These are phyloP conservation scores for Philopedon plagiatum DNA, from an alignment of 2,888 invertebrate species.

Conservation along the genomic window DNA sequence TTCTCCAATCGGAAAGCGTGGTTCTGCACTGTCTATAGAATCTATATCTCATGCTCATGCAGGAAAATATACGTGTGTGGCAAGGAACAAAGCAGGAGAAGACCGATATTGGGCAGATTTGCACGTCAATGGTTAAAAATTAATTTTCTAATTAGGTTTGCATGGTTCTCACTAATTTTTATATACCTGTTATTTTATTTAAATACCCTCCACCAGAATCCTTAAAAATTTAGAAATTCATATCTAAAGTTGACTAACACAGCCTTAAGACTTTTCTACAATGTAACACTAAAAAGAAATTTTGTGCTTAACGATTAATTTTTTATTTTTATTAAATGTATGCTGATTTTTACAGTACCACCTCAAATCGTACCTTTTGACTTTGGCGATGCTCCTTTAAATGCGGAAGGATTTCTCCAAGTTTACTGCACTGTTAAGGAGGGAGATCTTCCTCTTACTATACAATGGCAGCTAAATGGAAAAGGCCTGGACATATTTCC, in stretches of 20 bases:
- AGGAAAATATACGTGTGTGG: slow-evolving; percentile 83
- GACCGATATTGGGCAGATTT: slow-evolving; percentile 67
- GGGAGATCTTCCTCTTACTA: slow-evolving; percentile 77
- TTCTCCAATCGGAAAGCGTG: slow-evolving; percentile 64
- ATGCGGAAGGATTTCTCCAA: slow-evolving; percentile 75
- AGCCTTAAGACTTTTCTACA: no score
- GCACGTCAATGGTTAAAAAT: slow-evolving; percentile 78
- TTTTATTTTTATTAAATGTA: no score
- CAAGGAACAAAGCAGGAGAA: slow-evolving; percentile 67
- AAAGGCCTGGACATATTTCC: slow-evolving; percentile 61
- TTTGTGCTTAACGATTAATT: no score
- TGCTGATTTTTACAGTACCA: slow-evolving; percentile 73
- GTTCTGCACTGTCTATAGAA: slow-evolving; percentile 76
- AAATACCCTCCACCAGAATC: no score
- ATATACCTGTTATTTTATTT: no score
- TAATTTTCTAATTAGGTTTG: slow-evolving; percentile 13
- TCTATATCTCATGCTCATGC: slow-evolving; percentile 77
- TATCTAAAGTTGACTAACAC: no score
- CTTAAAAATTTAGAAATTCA: no score
- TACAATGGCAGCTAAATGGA: slow-evolving; percentile 76
- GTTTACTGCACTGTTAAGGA: slow-evolving; percentile 76
- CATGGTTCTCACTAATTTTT: no score
- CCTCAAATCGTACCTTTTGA: slow-evolving; percentile 78
- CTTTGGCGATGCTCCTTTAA: slow-evolving; percentile 76
- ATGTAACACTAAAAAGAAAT: no score